These are phyloP conservation scores for Drosophila equinoxialis DNA, from an alignment of 1,140 invertebrate genomes.

Conservation along the genomic window DNA sequence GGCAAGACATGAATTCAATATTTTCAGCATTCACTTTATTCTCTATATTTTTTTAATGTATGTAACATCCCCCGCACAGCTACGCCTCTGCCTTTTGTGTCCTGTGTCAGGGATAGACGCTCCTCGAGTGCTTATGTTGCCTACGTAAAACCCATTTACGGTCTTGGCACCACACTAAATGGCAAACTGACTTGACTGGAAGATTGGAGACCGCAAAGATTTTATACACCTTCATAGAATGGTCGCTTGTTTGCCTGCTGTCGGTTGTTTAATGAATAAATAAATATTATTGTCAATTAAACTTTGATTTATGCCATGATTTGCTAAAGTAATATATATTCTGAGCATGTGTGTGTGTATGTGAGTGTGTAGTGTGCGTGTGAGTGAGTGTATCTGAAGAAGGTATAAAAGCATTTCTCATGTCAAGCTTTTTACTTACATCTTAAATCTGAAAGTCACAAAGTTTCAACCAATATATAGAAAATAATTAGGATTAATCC, in stretches of 20 bases:
- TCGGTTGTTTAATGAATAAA: conserved; percentile 15
- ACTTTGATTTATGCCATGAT: conserved; percentile 20
- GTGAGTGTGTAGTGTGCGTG: not conserved
- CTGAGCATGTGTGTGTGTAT: not conserved
- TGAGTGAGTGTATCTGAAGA: not conserved
- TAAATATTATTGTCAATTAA: conserved; percentile 25
- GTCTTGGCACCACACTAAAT: not conserved
- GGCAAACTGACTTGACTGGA: not conserved
- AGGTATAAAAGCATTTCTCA: no score
- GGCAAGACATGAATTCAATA: no score
- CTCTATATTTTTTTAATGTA: no score
- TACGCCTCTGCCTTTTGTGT: not conserved
- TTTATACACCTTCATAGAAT: not conserved
- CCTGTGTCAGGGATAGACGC: not conserved
- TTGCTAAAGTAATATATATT: not conserved
- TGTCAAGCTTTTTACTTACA: no score
- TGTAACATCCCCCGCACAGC: not conserved
- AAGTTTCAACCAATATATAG: no score
- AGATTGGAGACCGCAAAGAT: not conserved
- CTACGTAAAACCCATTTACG: not conserved
- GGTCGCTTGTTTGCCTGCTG: not conserved
- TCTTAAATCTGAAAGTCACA: no score
- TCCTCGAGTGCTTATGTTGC: not conserved
- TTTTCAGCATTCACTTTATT: no score
- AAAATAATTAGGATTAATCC: no score